A percentile compares a stretch with the other conserved stretches of the same genome.
phyloP scores from a whole-genome alignment of 2,113 vertebrate species.

The Calypte anna region DNA sequence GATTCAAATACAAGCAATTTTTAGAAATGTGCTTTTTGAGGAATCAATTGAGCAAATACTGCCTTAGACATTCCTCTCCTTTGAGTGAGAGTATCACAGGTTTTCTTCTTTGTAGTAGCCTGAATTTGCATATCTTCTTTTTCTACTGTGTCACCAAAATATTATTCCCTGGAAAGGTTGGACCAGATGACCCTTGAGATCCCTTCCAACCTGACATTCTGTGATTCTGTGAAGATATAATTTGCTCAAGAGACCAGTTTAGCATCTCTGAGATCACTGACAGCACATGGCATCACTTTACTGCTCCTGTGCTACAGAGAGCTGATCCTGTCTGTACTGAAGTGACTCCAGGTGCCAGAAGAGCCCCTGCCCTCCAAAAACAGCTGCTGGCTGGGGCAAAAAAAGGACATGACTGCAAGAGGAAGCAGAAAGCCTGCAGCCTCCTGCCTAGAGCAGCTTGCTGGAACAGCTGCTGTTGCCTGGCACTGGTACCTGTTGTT shows the following conservation, averaged over 20 bases:
- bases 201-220: no score
- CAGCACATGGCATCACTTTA: background rate
- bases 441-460: background rate
- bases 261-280: background rate
- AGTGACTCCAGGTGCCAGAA: background rate
- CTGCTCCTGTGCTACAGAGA: background rate
- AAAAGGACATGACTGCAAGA: background rate
- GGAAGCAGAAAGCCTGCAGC: background rate
- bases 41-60: background rate
- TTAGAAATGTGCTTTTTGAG: background rate
- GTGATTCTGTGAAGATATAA: background rate
- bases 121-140: background rate
- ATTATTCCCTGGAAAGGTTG: no score
- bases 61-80: background rate
- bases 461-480: background rate
- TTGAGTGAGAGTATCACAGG: background rate
- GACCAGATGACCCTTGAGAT: no score
- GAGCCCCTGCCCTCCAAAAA: background rate
- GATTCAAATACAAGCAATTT: background rate
- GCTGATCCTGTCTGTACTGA: accelerated
- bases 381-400: background rate
- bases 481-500: background rate
- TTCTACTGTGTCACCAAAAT: background rate
- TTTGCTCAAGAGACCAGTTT: background rate
- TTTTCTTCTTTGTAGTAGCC: background rate